Evolutionary conservation across 2,888 invertebrate genomes (phyloP).

Genomic region (Philonicus albiceps): DNA sequence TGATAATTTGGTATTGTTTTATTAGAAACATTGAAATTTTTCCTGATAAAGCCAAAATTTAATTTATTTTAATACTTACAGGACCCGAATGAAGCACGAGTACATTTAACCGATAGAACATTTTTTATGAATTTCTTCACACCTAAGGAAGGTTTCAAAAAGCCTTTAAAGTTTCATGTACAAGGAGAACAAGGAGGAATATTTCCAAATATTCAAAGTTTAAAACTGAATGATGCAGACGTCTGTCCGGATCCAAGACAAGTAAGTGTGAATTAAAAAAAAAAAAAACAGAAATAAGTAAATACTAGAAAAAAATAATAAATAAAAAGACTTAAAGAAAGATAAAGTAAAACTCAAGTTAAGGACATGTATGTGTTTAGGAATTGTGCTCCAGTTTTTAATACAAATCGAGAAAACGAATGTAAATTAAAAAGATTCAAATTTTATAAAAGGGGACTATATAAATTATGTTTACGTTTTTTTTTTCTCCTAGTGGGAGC

Average conservation of each 20-base stretch:
- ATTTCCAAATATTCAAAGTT: constrained; percentile 36
- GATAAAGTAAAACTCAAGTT: too few species aligned
- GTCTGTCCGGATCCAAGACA: constrained; percentile 39
- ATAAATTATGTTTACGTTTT: background rate
- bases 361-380: too few species aligned
- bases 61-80: background rate
- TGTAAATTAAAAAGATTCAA: too few species aligned
- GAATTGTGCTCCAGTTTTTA: too few species aligned
- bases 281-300: too few species aligned
- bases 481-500: background rate
- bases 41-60: too few species aligned
- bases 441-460: too few species aligned
- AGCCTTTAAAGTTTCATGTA: constrained; percentile 39
- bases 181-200: background rate
- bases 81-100: constrained; percentile 31
- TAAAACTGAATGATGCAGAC: constrained; percentile 41
- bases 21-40: too few species aligned
- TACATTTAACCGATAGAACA: background rate
- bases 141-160: background rate
- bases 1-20: background rate
- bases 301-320: too few species aligned
- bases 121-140: constrained; percentile 37
- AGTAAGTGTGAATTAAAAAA: background rate
- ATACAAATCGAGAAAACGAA: too few species aligned
- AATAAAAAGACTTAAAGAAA: too few species aligned